A percentile compares a stretch with the other conserved stretches of the same genome.
Conservation (phyloP, 64 coral and sea anemone species). For the Pocillopora verrucosa region DNA sequence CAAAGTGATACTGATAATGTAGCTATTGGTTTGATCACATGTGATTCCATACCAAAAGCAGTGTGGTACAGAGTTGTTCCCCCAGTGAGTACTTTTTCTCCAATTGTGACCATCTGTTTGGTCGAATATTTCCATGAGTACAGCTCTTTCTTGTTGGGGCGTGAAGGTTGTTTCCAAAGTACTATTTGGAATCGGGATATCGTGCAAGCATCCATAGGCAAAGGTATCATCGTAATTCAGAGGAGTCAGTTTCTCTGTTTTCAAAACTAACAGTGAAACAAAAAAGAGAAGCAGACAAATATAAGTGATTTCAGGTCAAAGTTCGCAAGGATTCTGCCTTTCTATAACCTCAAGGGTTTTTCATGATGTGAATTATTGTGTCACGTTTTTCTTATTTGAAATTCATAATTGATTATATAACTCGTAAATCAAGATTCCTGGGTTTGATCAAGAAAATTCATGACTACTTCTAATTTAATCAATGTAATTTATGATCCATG, state of each 20-base stretch:
- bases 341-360: too few relatives aligned
- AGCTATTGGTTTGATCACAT: conserved; percentile 39
- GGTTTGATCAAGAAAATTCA: too few relatives aligned
- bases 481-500: too few relatives aligned
- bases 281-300: not conserved
- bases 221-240: conserved; percentile 5
- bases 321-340: not conserved
- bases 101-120: conserved; percentile 54
- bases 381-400: too few relatives aligned
- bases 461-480: too few relatives aligned
- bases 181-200: conserved; percentile 12
- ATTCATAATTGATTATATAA: too few relatives aligned
- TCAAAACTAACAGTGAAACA: not conserved
- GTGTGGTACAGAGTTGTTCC: conserved; percentile 31
- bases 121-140: conserved; percentile 57
- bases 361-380: too few relatives aligned
- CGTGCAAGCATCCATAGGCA: conserved; percentile 35
- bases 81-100: conserved; percentile 37
- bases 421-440: too few relatives aligned
- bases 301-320: not conserved
- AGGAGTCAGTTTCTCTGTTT: not conserved
- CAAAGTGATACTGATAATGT: conserved; percentile 62
- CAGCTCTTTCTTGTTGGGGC: conserved; percentile 36
- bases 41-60: conserved; percentile 75
- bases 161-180: conserved; percentile 65